Evolutionary conservation across 2,797 vertebrate genomes (phyloP).

Genomic region (Pseudocheirus occidentalis): DNA sequence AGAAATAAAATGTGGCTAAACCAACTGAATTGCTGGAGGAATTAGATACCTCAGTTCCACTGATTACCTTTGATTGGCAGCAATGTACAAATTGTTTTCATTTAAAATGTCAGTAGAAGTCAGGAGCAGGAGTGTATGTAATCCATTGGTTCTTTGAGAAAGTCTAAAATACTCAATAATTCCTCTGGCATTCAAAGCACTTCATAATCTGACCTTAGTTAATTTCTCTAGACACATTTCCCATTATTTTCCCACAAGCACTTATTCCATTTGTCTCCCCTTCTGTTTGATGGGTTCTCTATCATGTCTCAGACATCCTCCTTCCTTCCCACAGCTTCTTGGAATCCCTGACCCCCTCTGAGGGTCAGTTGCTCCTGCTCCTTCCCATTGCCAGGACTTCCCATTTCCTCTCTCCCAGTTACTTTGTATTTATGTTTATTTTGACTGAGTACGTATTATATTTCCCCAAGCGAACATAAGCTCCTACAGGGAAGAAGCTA

Average conservation of each 20-base stretch:
- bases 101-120: background rate
- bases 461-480: background rate
- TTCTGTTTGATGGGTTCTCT: background rate
- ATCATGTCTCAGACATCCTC: background rate
- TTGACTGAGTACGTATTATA: background rate
- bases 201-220: background rate
- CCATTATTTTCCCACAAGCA: background rate
- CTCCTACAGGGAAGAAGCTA: background rate
- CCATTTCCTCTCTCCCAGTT: background rate
- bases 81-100: conserved; percentile 9
- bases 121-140: background rate
- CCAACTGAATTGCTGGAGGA: background rate
- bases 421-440: background rate
- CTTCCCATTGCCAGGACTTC: background rate
- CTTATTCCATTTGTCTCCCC: background rate
- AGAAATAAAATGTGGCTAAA: background rate
- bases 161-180: background rate
- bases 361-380: background rate
- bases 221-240: background rate
- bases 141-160: conserved; percentile 20
- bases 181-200: background rate
- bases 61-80: background rate
- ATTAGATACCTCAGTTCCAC: background rate
- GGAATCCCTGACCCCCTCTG: background rate
- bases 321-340: background rate